These are phyloP conservation scores for Calameuta filiformis DNA, from an alignment of 2,888 invertebrate species.

Conservation along the genomic window DNA sequence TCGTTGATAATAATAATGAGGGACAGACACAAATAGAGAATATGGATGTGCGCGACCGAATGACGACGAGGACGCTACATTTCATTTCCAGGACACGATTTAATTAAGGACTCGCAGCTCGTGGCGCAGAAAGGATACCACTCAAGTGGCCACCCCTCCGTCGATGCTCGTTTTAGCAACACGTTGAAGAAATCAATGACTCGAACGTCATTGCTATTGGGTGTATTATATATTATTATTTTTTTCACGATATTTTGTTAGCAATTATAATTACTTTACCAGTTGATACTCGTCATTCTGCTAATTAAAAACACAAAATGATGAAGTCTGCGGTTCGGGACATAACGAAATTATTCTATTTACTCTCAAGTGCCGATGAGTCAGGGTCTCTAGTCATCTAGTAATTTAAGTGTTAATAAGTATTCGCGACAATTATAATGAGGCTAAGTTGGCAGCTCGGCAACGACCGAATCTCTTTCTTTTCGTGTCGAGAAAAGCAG, in stretches of 20 bases:
- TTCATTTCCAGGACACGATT: slow-evolving; percentile 6
- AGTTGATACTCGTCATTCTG: background rate
- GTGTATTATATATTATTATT: background rate
- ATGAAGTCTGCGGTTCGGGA: background rate
- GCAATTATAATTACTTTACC: background rate
- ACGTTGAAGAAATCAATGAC: background rate
- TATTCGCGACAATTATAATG: background rate
- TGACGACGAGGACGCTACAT: background rate
- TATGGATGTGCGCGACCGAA: background rate
- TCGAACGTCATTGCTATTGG: background rate
- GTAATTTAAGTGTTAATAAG: background rate
- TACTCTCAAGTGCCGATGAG: background rate
- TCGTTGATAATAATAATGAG: slow-evolving; percentile 7
- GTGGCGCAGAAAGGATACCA: slow-evolving; percentile 1
- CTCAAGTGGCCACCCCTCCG: background rate
- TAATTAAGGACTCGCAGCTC: slow-evolving; percentile 6
- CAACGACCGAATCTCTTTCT: background rate
- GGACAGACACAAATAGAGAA: background rate
- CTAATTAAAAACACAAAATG: background rate
- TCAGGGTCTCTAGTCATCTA: background rate
- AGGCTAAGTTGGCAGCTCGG: background rate
- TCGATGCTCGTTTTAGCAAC: background rate
- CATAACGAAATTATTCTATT: background rate
- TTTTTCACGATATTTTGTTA: background rate
- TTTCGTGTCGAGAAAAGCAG: background rate